These are phyloP conservation scores for Ichneumon xanthorius DNA, from an alignment of 2,888 invertebrate species.

Conservation along the genomic window DNA sequence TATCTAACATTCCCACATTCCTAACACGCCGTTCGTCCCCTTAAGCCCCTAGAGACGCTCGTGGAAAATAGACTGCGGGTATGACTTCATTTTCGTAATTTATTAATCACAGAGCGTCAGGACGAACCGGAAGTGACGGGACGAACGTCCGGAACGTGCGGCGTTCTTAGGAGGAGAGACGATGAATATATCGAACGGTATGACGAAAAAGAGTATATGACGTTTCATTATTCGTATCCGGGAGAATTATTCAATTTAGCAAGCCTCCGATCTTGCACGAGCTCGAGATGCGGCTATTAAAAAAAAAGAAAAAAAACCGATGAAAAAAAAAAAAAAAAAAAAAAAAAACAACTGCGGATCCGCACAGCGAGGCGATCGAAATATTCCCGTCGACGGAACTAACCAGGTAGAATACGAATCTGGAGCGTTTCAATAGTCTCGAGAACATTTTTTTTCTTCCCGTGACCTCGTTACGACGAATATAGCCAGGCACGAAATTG, in stretches of 20 bases:
- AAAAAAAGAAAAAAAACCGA: not conserved
- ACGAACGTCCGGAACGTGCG: slow-evolving; percentile 13
- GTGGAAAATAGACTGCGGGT: slow-evolving; percentile 45
- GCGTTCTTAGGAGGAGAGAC: slow-evolving; percentile 7
- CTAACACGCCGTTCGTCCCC: slow-evolving; percentile 65
- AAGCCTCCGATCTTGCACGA: slow-evolving; percentile 18
- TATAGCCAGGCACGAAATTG: slow-evolving; percentile 37
- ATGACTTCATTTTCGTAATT: slow-evolving; percentile 26
- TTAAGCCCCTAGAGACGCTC: slow-evolving; percentile 48
- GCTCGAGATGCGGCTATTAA: not conserved
- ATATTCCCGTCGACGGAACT: slow-evolving; percentile 24
- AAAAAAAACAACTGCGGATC: not conserved
- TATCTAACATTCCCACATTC: slow-evolving; percentile 43
- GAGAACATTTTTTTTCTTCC: not conserved
- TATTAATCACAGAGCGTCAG: slow-evolving; percentile 15
- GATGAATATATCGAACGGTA: slow-evolving; percentile 24
- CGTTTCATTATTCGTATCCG: slow-evolving; percentile 33
- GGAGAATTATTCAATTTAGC: slow-evolving; percentile 16
- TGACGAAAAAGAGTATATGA: slow-evolving; percentile 18
- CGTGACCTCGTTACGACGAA: slow-evolving; percentile 14
- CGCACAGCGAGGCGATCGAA: slow-evolving; percentile 22
- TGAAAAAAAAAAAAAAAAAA: not conserved
- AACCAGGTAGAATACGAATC: slow-evolving; percentile 21
- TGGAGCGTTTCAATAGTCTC: slow-evolving; percentile 23
- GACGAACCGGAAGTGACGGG: slow-evolving; percentile 22